Conservation (phyloP, 2,797 vertebrate species). For the Pogonophryne albipinna region DNA sequence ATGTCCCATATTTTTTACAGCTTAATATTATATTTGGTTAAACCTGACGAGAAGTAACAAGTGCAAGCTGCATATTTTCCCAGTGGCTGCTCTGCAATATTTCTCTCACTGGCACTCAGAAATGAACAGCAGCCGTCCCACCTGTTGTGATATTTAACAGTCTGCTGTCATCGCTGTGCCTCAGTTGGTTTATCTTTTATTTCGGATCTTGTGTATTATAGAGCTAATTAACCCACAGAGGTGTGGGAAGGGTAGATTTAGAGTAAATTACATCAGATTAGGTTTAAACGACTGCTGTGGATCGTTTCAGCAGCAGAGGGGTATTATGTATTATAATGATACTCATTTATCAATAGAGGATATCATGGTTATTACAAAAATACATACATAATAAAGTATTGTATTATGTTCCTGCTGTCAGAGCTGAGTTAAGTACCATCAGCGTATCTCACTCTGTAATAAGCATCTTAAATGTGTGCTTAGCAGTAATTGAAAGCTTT, state of each 20-base stretch:
- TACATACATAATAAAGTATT: background rate
- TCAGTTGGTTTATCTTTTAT: conserved; percentile 40
- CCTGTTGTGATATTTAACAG: conserved; percentile 40
- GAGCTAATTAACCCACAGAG: conserved; percentile 40
- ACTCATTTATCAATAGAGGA: background rate
- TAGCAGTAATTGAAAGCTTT: conserved; percentile 28
- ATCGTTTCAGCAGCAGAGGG: conserved; percentile 9
- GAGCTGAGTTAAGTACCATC: background rate
- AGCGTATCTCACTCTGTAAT: conserved; percentile 7
- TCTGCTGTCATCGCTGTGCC: conserved; percentile 28
- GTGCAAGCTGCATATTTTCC: background rate
- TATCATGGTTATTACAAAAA: background rate
- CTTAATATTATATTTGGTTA: background rate
- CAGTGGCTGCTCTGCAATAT: conserved; percentile 1
- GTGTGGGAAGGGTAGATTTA: conserved; percentile 23
- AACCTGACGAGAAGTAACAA: background rate
- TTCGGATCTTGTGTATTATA: conserved; percentile 30
- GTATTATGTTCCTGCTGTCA: background rate
- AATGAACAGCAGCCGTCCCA: conserved; percentile 35
- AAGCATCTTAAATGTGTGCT: conserved; percentile 4
- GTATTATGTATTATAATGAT: background rate
- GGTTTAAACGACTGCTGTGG: conserved; percentile 25
- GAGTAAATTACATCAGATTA: conserved; percentile 23
- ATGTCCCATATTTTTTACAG: background rate
- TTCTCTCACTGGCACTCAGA: background rate